Conservation (phyloP, 1,140 invertebrate species). For the Mizuhopecten yessoensis region DNA sequence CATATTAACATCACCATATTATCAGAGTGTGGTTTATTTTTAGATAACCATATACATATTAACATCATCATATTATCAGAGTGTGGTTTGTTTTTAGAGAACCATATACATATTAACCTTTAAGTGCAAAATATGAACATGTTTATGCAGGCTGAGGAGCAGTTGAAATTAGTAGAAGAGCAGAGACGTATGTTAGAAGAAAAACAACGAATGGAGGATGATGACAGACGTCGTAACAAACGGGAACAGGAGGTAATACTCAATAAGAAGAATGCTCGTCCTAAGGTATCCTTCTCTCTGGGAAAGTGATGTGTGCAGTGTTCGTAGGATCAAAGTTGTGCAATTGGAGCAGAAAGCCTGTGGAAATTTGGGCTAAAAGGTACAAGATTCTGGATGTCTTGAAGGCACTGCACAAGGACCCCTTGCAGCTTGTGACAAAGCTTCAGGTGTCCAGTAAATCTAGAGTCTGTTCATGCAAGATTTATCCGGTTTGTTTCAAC, state of each 20-base stretch:
- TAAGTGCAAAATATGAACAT: conserved; percentile 56
- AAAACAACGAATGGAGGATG: conserved; percentile 94
- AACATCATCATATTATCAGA: too few species aligned
- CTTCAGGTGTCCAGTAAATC: too few species aligned
- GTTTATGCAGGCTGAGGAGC: conserved; percentile 93
- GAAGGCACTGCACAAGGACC: background rate
- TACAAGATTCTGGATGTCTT: background rate
- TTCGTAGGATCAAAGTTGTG: background rate
- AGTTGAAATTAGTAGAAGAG: conserved; percentile 97
- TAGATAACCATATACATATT: background rate
- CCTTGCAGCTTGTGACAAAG: background rate
- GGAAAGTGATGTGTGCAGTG: conserved; percentile 54
- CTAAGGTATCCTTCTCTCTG: conserved; percentile 95
- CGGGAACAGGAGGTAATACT: conserved; percentile 98
- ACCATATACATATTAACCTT: background rate
- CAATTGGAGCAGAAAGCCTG: background rate
- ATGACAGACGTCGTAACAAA: conserved; percentile 95
- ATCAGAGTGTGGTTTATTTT: too few species aligned
- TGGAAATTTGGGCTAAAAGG: background rate
- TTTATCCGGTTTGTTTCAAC: background rate
- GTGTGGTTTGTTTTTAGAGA: too few species aligned
- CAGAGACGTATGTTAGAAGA: conserved; percentile 98
- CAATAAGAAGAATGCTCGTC: conserved; percentile 98
- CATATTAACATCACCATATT: too few species aligned
- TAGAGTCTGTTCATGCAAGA: background rate